Base-by-base conservation (phyloP, 2,888 invertebrate species). In the Bombyx huttoni region DNA sequence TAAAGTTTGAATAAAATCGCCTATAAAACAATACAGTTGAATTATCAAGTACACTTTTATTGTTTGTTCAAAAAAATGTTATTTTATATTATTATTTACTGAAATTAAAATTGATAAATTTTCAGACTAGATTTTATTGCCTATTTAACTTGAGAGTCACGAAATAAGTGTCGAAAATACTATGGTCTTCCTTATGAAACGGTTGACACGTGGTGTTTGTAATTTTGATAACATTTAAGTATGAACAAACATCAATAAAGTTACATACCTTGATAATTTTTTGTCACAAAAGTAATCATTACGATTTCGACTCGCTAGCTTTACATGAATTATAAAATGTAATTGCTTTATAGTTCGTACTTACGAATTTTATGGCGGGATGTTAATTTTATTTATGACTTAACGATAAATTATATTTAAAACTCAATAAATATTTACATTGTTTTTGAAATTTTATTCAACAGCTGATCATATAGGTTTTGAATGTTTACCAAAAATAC, bases 61-160 rank as follows among this genome's bases (percentile, higher is more conserved):
- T 24, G 24, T 24, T 2, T 56, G 55, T 54, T 53, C 56, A 52
- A 52, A 13, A 47, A 54, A 51, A 35, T 40, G 34, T 53, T 56
- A 54, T 55, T 49, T 52, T 54, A 56, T 58, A 62, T 66, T 70
- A 64, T 51, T 53, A 57, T 55, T 57, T 63, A 67, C 67, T 71
- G 66, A 54, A 65, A 68, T 65, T 69, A 73, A 76, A 80, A 78
- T 74, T 80, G 75, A 77, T 60, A 63, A 63, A 67, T 69, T 65
- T 74, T 78, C 81, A 81, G 86, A 86, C 86, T 86, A 86, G 86
- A 86, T 75, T 78, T 70, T 72, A 71, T 70, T 75, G 68, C 73
- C 66, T 60, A 63, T 69, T 68, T 69, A 70, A 71, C 61, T 61
- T 67, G 66, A 65, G 66, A 75, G 76, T 75, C 77, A 79, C 72